phyloP scores from a whole-genome alignment of 2,888 invertebrate genomes.

The Drosophila flavopinicola region DNA sequence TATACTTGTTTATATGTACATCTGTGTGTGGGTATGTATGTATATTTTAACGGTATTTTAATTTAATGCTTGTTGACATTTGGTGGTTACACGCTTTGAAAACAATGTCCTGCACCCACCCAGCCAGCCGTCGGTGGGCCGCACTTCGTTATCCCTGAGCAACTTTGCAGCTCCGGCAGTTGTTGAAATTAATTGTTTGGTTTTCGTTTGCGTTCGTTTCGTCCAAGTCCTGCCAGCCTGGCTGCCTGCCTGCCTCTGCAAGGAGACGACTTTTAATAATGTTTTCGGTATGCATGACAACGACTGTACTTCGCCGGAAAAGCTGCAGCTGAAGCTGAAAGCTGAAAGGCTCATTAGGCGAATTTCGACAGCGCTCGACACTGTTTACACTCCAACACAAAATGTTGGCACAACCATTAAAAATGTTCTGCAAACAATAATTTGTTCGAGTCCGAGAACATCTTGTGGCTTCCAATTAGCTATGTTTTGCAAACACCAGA shows the following conservation, averaged over 20 bases:
- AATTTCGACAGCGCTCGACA: conserved; percentile 25
- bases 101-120: conserved; percentile 27
- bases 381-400: too few relatives aligned
- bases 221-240: conserved; percentile 18
- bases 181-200: conserved; percentile 59
- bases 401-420: conserved; percentile 22
- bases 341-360: conserved; percentile 60
- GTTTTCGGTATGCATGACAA: conserved; percentile 59
- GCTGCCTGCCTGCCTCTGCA: too few relatives aligned
- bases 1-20: not conserved
- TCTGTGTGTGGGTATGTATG: too few relatives aligned
- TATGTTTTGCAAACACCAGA: conserved; percentile 1
- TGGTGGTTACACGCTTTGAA: conserved; percentile 48
- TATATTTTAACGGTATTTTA: conserved; percentile 60
- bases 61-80: conserved; percentile 71
- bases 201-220: conserved; percentile 52
- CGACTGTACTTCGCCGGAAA: conserved; percentile 38
- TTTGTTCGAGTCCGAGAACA: conserved; percentile 28
- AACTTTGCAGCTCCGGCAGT: conserved; percentile 38
- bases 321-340: too few relatives aligned
- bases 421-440: conserved; percentile 20
- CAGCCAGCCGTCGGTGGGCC: not conserved
- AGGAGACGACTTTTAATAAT: conserved; percentile 46
- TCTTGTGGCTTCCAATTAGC: conserved; percentile 38
- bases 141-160: conserved; percentile 10